Evolutionary conservation across 2,888 invertebrate species (phyloP).

Genomic region (Hybos culiciformis): DNA sequence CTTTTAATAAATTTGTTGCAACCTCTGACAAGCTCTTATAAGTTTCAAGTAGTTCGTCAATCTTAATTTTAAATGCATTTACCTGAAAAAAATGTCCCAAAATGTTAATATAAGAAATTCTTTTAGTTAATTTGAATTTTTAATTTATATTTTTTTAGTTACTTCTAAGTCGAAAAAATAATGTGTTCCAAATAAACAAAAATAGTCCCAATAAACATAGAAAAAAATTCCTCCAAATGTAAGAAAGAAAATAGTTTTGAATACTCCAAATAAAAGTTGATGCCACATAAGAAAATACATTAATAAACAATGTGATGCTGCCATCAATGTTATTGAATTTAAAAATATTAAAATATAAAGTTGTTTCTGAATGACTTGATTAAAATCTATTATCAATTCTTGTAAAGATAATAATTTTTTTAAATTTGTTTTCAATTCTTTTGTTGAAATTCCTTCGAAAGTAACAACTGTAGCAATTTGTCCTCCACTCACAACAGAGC

Average conservation of each 20-base stretch:
- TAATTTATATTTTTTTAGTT: not conserved
- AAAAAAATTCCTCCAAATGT: not conserved
- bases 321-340: not conserved
- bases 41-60: not conserved
- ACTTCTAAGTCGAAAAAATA: not conserved
- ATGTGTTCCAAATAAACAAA: not conserved
- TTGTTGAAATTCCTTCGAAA: not conserved
- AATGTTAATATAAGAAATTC: not conserved
- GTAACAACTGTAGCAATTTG: not conserved
- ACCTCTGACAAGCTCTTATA: not conserved
- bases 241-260: not conserved
- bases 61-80: not conserved
- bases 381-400: not conserved
- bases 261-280: not conserved
- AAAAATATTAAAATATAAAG: not conserved
- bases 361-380: conserved; percentile 1
- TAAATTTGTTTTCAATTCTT: not conserved
- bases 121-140: not conserved
- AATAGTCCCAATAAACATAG: not conserved
- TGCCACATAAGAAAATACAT: not conserved
- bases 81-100: not conserved
- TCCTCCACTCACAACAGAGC: not conserved
- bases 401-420: not conserved
- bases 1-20: not conserved
- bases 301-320: not conserved